A percentile compares a stretch with the other conserved stretches of the same genome.
Evolutionary conservation across 30 jellyfish, hydroid and myxozoan species (phyloP).

Genomic region (Catostylus mosaicus): DNA sequence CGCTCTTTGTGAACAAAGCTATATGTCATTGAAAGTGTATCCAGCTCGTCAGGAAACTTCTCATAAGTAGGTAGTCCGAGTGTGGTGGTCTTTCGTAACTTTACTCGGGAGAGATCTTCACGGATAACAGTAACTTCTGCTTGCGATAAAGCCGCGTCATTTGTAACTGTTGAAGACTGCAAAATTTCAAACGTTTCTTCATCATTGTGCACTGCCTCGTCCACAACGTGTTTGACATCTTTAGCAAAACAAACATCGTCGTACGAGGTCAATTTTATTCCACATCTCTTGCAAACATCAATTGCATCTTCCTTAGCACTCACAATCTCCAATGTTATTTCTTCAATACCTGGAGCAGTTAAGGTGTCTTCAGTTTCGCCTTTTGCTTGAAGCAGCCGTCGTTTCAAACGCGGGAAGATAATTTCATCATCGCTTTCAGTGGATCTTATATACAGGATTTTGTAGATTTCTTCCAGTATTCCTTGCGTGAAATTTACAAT

Average conservation of each 20-base stretch:
- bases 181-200: conserved; percentile 5
- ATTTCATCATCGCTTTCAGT: conserved; percentile 18
- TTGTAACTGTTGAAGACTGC: conserved; percentile 11
- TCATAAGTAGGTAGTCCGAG: conserved; percentile 17
- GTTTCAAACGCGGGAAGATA: conserved; percentile 35
- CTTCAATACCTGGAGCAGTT: not conserved
- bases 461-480: too few species aligned
- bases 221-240: conserved; percentile 30
- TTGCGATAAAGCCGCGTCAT: not conserved
- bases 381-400: conserved; percentile 24
- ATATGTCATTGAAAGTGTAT: not conserved
- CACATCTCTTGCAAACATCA: conserved; percentile 7
- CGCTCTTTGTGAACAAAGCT: not conserved
- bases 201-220: conserved; percentile 43
- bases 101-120: conserved; percentile 28
- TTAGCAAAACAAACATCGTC: not conserved
- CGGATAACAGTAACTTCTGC: conserved; percentile 6
- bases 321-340: not conserved
- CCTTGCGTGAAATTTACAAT: too few species aligned
- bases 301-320: conserved; percentile 37
- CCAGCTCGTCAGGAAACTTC: not conserved
- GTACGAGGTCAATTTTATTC: conserved; percentile 23
- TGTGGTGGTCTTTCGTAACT: conserved; percentile 2
- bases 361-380: conserved; percentile 28
- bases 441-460: too few species aligned